phyloP scores from a whole-genome alignment of 2,888 invertebrate species.

The Coelinius sp. region DNA sequence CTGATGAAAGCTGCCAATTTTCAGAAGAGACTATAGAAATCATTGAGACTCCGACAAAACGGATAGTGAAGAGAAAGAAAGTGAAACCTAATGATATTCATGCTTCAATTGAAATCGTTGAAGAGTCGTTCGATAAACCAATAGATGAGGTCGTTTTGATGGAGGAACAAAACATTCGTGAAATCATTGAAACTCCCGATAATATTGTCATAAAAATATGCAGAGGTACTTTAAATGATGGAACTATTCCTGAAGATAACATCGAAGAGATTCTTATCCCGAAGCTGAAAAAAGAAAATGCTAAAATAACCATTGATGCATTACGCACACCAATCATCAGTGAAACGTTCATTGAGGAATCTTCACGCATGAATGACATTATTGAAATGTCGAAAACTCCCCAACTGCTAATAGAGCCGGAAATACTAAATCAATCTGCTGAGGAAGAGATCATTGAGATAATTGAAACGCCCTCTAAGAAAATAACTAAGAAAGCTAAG shows the following conservation, averaged over 20 bases:
- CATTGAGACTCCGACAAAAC: constrained; percentile 52
- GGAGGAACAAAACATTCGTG: constrained; percentile 38
- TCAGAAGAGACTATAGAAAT: constrained; percentile 52
- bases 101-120: constrained; percentile 62
- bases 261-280: constrained; percentile 47
- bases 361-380: constrained; percentile 56
- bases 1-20: constrained; percentile 15
- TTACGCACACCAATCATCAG: constrained; percentile 12
- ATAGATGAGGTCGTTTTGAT: constrained; percentile 50
- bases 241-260: constrained; percentile 36
- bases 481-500: constrained; percentile 53
- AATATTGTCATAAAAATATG: constrained; percentile 44
- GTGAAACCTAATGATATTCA: constrained; percentile 51
- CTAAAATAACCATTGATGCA: constrained; percentile 57
- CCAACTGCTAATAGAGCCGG: constrained; percentile 51
- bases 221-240: constrained; percentile 42
- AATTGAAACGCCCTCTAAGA: constrained; percentile 46
- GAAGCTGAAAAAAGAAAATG: constrained; percentile 43
- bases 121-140: constrained; percentile 52
- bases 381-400: constrained; percentile 58
- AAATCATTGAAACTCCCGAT: constrained; percentile 49
- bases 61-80: constrained; percentile 54
- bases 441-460: constrained; percentile 52
- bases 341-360: constrained; percentile 42
- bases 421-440: constrained; percentile 52